Conservation (phyloP, 2,113 vertebrate species). For the Osmerus eperlanus region DNA sequence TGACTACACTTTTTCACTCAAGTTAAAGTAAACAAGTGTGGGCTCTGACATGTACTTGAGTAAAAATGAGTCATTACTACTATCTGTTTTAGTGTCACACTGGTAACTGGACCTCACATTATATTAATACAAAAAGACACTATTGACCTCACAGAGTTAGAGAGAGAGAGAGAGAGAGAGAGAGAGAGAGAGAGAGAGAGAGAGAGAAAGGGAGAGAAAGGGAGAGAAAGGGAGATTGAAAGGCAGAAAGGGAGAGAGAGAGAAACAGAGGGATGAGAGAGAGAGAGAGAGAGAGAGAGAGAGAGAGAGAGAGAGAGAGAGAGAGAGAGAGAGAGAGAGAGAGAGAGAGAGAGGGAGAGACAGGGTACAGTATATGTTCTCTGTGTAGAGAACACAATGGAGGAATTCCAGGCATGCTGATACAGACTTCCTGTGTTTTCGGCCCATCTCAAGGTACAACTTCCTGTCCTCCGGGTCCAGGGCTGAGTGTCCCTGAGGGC, state of each 20-base stretch:
- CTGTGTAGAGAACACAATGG: background rate
- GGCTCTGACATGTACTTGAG: no score
- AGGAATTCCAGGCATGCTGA: background rate
- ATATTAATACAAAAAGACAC: no score
- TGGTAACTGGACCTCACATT: no score
- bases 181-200: background rate
- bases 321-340: background rate
- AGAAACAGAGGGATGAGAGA: background rate
- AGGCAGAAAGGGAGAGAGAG: background rate
- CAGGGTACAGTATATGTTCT: background rate
- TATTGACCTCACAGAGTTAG: background rate
- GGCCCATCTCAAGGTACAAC: background rate
- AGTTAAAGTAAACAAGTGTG: no score
- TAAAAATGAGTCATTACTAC: no score
- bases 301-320: slow-evolving; percentile 3
- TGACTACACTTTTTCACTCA: no score
- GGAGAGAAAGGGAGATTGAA: background rate
- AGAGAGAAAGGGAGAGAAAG: background rate
- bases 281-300: background rate
- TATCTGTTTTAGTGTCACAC: no score
- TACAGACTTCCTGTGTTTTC: background rate
- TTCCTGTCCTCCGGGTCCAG: background rate
- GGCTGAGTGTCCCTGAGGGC: background rate
- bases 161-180: background rate
- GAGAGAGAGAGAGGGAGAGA: slow-evolving; percentile 1